Conservation (phyloP, 1,140 invertebrate species). For the Anastrepha obliqua region DNA sequence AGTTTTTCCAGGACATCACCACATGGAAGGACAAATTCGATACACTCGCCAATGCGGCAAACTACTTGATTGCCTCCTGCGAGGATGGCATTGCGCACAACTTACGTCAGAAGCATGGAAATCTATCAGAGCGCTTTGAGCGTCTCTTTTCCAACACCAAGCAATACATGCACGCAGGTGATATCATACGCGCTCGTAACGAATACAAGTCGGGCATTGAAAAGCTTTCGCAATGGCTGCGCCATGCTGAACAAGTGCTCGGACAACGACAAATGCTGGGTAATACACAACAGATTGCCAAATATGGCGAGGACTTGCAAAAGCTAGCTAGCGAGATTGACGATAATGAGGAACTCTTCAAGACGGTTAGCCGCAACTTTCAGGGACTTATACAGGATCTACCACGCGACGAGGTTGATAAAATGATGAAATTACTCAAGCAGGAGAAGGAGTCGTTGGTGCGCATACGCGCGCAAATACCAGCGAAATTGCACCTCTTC, state of each 20-base stretch:
- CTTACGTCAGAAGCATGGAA: conserved; percentile 84
- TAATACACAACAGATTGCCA: conserved; percentile 84
- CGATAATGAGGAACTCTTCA: conserved; percentile 91
- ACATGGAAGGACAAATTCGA: conserved; percentile 93
- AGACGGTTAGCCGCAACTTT: conserved; percentile 91
- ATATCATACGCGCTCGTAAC: conserved; percentile 86
- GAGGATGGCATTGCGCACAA: conserved; percentile 86
- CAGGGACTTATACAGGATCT: conserved; percentile 92
- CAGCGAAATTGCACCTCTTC: conserved; percentile 85
- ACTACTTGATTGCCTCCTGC: conserved; percentile 91
- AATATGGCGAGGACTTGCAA: conserved; percentile 87
- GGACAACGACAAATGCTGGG: conserved; percentile 80
- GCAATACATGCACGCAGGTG: conserved; percentile 90
- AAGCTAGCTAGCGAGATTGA: conserved; percentile 87
- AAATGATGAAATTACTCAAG: conserved; percentile 92
- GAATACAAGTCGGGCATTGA: conserved; percentile 87
- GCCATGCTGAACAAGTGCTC: conserved; percentile 83
- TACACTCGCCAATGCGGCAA: conserved; percentile 87
- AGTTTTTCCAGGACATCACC: conserved; percentile 92
- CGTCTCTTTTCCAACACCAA: conserved; percentile 87
- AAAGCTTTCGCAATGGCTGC: conserved; percentile 86
- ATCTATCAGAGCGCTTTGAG: conserved; percentile 87
- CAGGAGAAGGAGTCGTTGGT: conserved; percentile 92
- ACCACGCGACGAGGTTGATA: conserved; percentile 91
- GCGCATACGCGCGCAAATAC: conserved; percentile 86